Conservation (phyloP, 1,140 invertebrate species). For the Drosophila repleta region DNA sequence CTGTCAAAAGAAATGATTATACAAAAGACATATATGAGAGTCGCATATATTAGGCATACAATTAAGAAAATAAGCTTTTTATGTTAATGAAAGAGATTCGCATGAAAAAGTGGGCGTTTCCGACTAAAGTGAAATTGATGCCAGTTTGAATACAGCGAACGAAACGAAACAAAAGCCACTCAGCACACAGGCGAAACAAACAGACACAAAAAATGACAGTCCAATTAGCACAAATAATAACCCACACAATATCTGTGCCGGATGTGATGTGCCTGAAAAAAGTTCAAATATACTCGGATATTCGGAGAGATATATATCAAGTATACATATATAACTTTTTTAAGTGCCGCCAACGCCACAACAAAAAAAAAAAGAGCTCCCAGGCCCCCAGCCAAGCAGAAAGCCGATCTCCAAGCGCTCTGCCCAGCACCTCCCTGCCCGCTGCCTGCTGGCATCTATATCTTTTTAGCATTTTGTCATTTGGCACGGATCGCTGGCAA, state of each 20-base stretch:
- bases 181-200: conserved; percentile 18
- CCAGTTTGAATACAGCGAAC: conserved; percentile 53
- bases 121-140: conserved; percentile 75
- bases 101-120: conserved; percentile 46
- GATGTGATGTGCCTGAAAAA: conserved; percentile 61
- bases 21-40: too few species aligned
- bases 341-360: conserved; percentile 62
- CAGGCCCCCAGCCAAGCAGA: conserved; percentile 72
- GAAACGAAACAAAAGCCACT: conserved; percentile 53
- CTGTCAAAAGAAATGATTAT: too few species aligned
- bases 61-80: conserved; percentile 10
- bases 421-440: neutral
- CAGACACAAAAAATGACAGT: conserved; percentile 63
- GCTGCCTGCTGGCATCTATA: neutral
- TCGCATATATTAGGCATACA: conserved; percentile 2
- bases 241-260: conserved; percentile 62
- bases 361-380: conserved; percentile 40
- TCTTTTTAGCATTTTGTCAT: conserved; percentile 42
- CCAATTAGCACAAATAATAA: conserved; percentile 77
- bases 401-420: conserved; percentile 51
- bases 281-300: conserved; percentile 30
- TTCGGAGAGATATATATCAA: neutral
- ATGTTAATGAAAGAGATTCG: conserved; percentile 18
- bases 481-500: conserved; percentile 67
- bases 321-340: conserved; percentile 60